Conservation (phyloP, 2,113 vertebrate genomes). For the Campylomormyrus numenius region DNA sequence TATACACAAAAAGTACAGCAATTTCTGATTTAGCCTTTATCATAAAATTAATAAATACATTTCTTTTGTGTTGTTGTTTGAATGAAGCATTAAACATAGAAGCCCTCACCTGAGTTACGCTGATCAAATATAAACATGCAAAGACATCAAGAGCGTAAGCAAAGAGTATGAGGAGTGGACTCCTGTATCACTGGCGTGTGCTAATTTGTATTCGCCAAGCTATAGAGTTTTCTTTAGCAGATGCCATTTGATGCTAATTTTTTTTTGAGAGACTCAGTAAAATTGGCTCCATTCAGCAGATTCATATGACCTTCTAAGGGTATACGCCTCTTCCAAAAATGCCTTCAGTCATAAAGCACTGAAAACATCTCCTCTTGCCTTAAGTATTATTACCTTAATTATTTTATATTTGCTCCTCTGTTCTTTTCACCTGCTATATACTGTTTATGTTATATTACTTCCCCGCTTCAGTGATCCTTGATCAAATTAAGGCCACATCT, state of each 20-base stretch:
- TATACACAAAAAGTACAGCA: neutral
- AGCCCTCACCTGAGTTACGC: neutral
- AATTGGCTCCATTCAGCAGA: conserved; percentile 28
- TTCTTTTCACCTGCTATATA: conserved; percentile 15
- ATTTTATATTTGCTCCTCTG: conserved; percentile 13
- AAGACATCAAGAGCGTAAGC: neutral
- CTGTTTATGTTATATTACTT: conserved; percentile 24
- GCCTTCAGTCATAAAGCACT: conserved; percentile 11
- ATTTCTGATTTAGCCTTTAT: neutral
- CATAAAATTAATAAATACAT: neutral
- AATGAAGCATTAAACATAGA: conserved; percentile 1
- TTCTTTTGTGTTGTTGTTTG: neutral
- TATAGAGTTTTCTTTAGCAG: conserved; percentile 31
- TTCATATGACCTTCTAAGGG: conserved; percentile 31
- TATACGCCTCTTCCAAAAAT: conserved; percentile 24
- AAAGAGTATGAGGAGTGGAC: neutral
- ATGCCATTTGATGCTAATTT: conserved; percentile 30
- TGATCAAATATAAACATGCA: neutral
- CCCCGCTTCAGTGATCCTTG: conserved; percentile 23
- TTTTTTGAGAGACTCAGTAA: conserved; percentile 20
- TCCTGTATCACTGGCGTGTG: neutral
- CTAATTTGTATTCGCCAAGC: conserved; percentile 33
- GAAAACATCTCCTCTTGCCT: neutral
- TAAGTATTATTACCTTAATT: conserved; percentile 20
- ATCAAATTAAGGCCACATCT: conserved; percentile 30